Base-by-base conservation (phyloP, 2,113 vertebrate species). In the Brachypodius melanocephalos region DNA sequence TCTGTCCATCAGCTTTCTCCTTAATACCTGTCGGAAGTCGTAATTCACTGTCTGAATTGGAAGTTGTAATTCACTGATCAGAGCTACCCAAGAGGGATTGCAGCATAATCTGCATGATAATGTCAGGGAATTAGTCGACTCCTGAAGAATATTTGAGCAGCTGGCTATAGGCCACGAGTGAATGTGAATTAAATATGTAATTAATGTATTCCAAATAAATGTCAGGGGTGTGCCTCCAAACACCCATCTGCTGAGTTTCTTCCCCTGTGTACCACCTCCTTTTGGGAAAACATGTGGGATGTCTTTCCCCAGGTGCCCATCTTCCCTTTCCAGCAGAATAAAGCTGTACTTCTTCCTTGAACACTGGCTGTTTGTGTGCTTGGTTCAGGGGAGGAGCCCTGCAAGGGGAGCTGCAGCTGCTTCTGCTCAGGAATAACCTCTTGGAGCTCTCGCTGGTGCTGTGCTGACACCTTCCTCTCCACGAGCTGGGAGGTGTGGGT, bases 161-260 rank as follows among this genome's bases (percentile, higher is more conserved):
- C 88, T 88, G 71, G 58, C 54, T 89, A 34, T 71, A 94, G 61
- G 80, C 90, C 74, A 54, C 8, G 4, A 72, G 29, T 59, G 45
- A 85, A 75, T 90, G 45, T 57, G 62, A 92, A 61, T 95, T 96
- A 96, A 92, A 66, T 89, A 67, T 36, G 34, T 81, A 87, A 93
- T 93, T 88, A 90, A 75, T 72, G 38, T 31, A 14, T 63, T 82
- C 57, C 22, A 73, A 87, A 72, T 51, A 72, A 78, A 65, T 61
- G 69, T 57, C 40, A 57, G 36, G 36, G 31, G 15, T 72, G 58
- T 43, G 48, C 36, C 38, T 96, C n/a, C 3, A 5, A 91, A 65
- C 78, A 51, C 34, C 20, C 6, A 0, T 83, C 26, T 76, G 31
- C 42, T 32, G 32, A 42, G 38, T 87, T 77, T 62, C 59, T 91